Base-by-base conservation (phyloP, 2,113 vertebrate genomes). In the Syngnathus scovelli region DNA sequence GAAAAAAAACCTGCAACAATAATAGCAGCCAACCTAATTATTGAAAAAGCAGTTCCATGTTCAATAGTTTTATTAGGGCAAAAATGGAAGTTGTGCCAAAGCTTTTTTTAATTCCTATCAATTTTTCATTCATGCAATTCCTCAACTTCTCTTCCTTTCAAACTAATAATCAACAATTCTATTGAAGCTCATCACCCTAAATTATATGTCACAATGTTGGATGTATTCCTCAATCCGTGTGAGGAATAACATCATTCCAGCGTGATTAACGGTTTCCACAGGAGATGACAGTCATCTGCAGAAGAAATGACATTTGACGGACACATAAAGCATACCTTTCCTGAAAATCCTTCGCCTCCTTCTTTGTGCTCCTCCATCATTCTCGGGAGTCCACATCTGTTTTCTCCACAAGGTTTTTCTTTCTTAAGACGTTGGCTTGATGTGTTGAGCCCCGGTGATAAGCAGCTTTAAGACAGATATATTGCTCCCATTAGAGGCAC, bases 401-500 rank as follows among this genome's bases (percentile, higher is more conserved):
- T 36, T 52, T 63, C 44, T 63, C 48, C 27, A 55, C 64, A 61
- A 19, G 38, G 12, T 48, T 65, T 65, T 52, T 44, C 21, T 49
- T 41, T 13, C 43, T 54, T n/a, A 44, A 16, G 74, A 60, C 38
- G 61, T 74, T 70, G 9, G 41, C 70, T 68, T 55, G 51, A 37
- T 75, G 72, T 67, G 27, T 65, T 66, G 67, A 74, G 74, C 56
- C 19, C 36, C 48, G 69, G 66, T 67, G 78, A 78, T 82, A 67
- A 86, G 75, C 38, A 4, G 49, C 33, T 55, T 81, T 82, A 65
- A 63, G 67, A 67, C 78, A 80, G 80, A 84, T 86, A 84, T 85
- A 88, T 88, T 70, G 72, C 71, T 82, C 81, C 85, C 83, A 85
- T 85, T 85, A 85, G 80, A 76, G 80, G 59, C 76, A 79, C 83